Conservation (phyloP, 1,140 invertebrate genomes). For the Drosophila santomea region DNA sequence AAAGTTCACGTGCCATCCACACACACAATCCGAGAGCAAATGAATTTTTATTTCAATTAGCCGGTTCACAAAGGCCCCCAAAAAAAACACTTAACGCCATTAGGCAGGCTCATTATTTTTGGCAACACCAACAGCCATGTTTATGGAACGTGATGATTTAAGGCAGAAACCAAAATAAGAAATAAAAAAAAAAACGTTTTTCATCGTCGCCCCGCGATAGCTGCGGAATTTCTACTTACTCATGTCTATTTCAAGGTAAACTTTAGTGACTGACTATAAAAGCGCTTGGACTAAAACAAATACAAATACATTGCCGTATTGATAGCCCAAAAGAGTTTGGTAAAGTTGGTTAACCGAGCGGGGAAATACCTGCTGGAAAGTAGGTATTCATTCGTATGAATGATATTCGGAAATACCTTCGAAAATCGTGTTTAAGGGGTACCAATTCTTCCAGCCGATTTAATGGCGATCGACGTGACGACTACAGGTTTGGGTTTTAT, state of each 20-base stretch:
- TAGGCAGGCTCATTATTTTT: slow-evolving; percentile 54
- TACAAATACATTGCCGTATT: not conserved
- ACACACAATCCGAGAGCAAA: slow-evolving; percentile 12
- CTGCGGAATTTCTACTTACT: slow-evolving; percentile 73
- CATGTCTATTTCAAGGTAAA: slow-evolving; percentile 74
- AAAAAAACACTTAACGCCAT: slow-evolving; percentile 33
- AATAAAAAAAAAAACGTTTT: slow-evolving; percentile 33
- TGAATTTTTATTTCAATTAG: slow-evolving; percentile 53
- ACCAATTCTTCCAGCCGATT: not conserved
- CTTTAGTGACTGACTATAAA: slow-evolving; percentile 72
- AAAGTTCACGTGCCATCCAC: slow-evolving; percentile 24
- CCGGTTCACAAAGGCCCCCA: slow-evolving; percentile 38
- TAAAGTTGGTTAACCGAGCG: slow-evolving; percentile 5
- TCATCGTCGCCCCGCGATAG: slow-evolving; percentile 58
- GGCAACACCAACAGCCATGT: slow-evolving; percentile 58
- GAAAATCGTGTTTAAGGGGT: not conserved
- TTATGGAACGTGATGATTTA: slow-evolving; percentile 78
- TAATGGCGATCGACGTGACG: not conserved
- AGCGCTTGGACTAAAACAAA: slow-evolving; percentile 18
- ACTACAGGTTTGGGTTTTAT: slow-evolving; percentile 20
- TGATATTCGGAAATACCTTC: not conserved
- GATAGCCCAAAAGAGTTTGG: slow-evolving; percentile 20
- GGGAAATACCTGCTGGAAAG: slow-evolving; percentile 4
- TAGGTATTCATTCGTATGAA: not conserved
- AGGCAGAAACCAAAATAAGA: slow-evolving; percentile 17